Conservation (phyloP, 2,797 vertebrate genomes). For the Oreonectes daqikongensis region DNA sequence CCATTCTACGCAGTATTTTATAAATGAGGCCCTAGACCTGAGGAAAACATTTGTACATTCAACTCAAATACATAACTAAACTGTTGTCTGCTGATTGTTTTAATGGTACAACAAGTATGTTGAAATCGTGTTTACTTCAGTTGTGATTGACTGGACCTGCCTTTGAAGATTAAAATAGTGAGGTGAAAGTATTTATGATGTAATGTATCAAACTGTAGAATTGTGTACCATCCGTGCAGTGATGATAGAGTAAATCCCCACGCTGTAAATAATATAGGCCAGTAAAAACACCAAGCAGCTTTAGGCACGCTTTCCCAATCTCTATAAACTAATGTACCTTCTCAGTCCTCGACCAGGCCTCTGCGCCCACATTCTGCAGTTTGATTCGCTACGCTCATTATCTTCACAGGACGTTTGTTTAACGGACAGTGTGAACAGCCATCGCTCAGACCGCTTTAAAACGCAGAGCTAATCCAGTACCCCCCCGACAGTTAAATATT, state of each 20-base stretch:
- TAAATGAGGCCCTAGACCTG: no score
- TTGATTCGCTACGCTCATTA: slow-evolving; percentile 68
- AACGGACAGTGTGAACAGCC: slow-evolving; percentile 62
- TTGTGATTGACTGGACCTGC: slow-evolving; percentile 14
- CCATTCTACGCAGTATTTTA: no score
- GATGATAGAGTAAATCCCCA: slow-evolving; percentile 55
- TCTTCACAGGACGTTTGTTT: slow-evolving; percentile 74
- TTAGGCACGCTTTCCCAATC: slow-evolving; percentile 46
- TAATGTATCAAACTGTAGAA: slow-evolving; percentile 34
- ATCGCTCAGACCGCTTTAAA: slow-evolving; percentile 63
- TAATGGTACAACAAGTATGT: slow-evolving; percentile 35
- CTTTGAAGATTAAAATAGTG: slow-evolving; percentile 10
- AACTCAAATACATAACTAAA: no score
- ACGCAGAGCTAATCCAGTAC: slow-evolving; percentile 66
- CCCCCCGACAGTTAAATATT: slow-evolving; percentile 65
- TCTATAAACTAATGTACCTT: slow-evolving; percentile 46
- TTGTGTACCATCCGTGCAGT: slow-evolving; percentile 36
- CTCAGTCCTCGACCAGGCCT: slow-evolving; percentile 58
- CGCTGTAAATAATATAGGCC: slow-evolving; percentile 57
- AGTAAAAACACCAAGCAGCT: slow-evolving; percentile 63
- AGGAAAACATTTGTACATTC: no score
- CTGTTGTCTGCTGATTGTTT: no score
- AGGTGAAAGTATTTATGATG: slow-evolving; percentile 45
- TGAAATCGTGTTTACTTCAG: slow-evolving; percentile 22
- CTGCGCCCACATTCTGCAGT: slow-evolving; percentile 59